These are phyloP conservation scores for Drosophila kepulauana DNA, from an alignment of 1,140 invertebrate species.

Conservation along the genomic window DNA sequence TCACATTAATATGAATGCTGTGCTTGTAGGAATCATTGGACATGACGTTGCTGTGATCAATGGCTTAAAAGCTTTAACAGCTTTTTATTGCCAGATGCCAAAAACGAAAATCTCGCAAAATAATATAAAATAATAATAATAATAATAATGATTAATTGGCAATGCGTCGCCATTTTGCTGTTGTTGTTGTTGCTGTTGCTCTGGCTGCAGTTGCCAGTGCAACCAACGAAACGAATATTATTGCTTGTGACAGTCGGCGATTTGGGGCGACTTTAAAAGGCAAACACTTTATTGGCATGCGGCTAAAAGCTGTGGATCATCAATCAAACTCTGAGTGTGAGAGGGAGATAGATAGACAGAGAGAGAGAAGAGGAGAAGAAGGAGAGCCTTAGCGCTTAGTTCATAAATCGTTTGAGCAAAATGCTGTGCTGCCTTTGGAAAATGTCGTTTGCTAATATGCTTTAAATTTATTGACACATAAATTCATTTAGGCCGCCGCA, in stretches of 20 bases:
- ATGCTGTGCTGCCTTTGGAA: constrained; percentile 62
- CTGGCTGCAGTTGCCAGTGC: neutral
- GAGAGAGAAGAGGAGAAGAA: too few species aligned
- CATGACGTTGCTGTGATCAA: constrained; percentile 15
- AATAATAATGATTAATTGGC: constrained; percentile 21
- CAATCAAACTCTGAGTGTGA: constrained; percentile 51
- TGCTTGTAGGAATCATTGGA: constrained; percentile 1
- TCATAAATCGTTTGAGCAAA: constrained; percentile 68
- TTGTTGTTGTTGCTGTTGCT: neutral
- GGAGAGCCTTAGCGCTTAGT: constrained; percentile 45
- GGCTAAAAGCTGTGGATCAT: constrained; percentile 41
- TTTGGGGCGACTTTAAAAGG: constrained; percentile 56
- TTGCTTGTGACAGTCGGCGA: constrained; percentile 38
- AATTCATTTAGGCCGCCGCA: constrained; percentile 67
- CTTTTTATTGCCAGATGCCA: constrained; percentile 8
- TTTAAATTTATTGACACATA: constrained; percentile 81
- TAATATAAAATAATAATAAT: neutral
- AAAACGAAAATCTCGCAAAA: neutral
- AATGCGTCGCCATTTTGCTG: neutral
- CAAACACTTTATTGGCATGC: constrained; percentile 51
- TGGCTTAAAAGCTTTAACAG: constrained; percentile 17
- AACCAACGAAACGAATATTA: neutral
- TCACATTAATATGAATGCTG: constrained; percentile 8
- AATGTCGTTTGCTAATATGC: constrained; percentile 82
- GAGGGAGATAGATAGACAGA: too few species aligned